Percentiles rank a stretch among this genome's conserved stretches.
Evolutionary conservation across 2,888 invertebrate species (phyloP).

Genomic region (Mycalesis mineus): DNA sequence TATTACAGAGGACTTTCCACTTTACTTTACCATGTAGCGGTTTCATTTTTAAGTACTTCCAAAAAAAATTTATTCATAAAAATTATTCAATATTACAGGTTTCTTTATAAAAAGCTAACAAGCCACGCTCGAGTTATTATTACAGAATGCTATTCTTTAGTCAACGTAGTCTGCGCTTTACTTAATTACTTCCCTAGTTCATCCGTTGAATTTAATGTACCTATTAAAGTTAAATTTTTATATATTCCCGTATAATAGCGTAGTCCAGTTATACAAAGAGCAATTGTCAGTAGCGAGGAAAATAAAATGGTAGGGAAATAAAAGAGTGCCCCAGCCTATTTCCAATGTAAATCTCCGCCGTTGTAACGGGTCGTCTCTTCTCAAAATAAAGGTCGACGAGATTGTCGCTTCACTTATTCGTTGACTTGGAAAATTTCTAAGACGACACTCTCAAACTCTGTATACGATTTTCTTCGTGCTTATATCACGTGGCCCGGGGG

Average conservation of each 20-base stretch:
- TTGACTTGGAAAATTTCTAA: constrained; percentile 62
- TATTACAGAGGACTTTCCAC: no score
- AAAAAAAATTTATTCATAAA: no score
- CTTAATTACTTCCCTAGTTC: not conserved
- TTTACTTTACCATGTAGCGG: no score
- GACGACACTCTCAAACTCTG: constrained; percentile 51
- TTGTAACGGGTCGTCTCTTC: constrained; percentile 62
- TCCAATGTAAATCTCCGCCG: constrained; percentile 71
- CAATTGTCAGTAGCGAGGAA: constrained; percentile 8
- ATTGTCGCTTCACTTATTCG: constrained; percentile 62
- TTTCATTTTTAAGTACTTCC: no score
- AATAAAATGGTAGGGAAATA: constrained; percentile 51
- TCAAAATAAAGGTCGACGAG: constrained; percentile 64
- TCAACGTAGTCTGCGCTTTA: not conserved
- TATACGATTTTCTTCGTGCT: constrained; percentile 61
- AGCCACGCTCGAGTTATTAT: not conserved
- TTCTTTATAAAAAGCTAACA: no score
- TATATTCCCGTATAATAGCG: constrained; percentile 1
- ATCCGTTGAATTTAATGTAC: not conserved
- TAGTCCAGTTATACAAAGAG: constrained; percentile 3
- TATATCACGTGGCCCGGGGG: constrained; percentile 47
- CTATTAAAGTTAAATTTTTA: not conserved
- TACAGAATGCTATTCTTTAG: no score
- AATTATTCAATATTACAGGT: no score
- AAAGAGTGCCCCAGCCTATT: constrained; percentile 59